Base-by-base conservation (phyloP, 1,140 invertebrate genomes). In the Trachymyrmex cornetzi region DNA sequence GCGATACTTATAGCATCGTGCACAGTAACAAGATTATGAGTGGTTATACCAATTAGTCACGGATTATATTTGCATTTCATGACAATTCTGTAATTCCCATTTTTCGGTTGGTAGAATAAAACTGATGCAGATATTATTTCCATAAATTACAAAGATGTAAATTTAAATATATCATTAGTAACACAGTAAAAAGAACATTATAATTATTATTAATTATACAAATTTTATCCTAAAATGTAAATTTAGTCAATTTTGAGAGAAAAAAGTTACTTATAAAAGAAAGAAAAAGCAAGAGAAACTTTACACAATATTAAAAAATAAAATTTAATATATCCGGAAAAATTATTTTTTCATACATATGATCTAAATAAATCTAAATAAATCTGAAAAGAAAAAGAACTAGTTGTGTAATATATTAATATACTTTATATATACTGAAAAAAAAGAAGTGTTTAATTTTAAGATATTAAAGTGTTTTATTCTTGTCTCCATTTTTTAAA, bases 11-110 rank as follows among this genome's bases (percentile, higher is more conserved):
- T 81, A 48, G 27, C 16, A 16, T 69, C 16, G 48, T 22, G 48
- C 16, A 64, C 16, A 66, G 11, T n/a, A 79, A 79, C 14, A 24
- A 79, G 12, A 79, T 66, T 79, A 50, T 79, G 19, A 79, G n/a
- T 48, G 0, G 3, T 16, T 12, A 6, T 16, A 22, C 5, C 12
- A 64, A 5, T 66, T 27, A 24, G 24, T 48, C 38, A 77, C 34
- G 24, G n/a, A 38, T 38, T 59, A 61, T 38, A 24, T 75, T 75
- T 38, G n/a, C n/a, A 59, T 44, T 77, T 14, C 55, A 9, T 22
- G 22, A 38, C 16, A 77, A 61, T 61, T 44, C 0, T 77, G 4
- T 24, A 61, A 61, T 6, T 24, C 16, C 7, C 16, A 24, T 22
- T 24, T 38, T 44, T 19, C 4, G 7, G 0, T 38, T 9, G 24